A percentile compares a stretch with the other conserved stretches of the same genome.
Evolutionary conservation across 2,888 invertebrate species (phyloP).

Genomic region (Endotricha flammealis): DNA sequence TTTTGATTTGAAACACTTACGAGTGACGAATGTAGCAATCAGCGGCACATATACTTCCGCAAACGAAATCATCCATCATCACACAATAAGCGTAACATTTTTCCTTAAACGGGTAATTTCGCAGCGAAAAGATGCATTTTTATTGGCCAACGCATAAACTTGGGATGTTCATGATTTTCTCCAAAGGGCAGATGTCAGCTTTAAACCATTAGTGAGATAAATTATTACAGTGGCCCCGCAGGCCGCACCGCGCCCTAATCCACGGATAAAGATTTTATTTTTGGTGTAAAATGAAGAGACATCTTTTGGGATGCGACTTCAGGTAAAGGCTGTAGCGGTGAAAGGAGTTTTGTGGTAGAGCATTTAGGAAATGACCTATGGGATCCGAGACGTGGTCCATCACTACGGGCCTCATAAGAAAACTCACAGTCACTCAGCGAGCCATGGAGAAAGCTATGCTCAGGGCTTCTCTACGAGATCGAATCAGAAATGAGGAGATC

Average conservation of each 20-base stretch:
- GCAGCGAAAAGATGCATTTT: constrained; percentile 30
- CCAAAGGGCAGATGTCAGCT: constrained; percentile 65
- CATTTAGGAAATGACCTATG: too few relatives aligned
- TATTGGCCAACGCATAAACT: constrained; percentile 29
- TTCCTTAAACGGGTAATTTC: constrained; percentile 1
- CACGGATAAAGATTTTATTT: constrained; percentile 67
- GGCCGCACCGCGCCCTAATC: constrained; percentile 36
- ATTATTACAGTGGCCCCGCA: constrained; percentile 41
- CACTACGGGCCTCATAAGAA: too few relatives aligned
- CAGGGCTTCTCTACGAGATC: too few relatives aligned
- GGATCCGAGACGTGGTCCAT: too few relatives aligned
- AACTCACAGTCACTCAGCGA: too few relatives aligned
- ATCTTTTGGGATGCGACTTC: constrained; percentile 35
- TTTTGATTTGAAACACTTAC: too few relatives aligned
- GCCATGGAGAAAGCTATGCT: too few relatives aligned
- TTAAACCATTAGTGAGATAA: constrained; percentile 69
- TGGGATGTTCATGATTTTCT: constrained; percentile 35
- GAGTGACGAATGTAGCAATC: too few relatives aligned
- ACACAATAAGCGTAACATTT: constrained; percentile 1
- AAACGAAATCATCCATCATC: constrained; percentile 1
- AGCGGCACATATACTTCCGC: too few relatives aligned
- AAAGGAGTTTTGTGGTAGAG: too few relatives aligned
- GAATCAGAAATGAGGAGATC: too few relatives aligned
- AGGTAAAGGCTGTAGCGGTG: constrained; percentile 12
- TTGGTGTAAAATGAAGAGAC: constrained; percentile 67